A percentile compares a stretch with the other conserved stretches of the same genome.
Evolutionary conservation across 2,888 invertebrate species (phyloP).

Genomic region (Papilio protenor): DNA sequence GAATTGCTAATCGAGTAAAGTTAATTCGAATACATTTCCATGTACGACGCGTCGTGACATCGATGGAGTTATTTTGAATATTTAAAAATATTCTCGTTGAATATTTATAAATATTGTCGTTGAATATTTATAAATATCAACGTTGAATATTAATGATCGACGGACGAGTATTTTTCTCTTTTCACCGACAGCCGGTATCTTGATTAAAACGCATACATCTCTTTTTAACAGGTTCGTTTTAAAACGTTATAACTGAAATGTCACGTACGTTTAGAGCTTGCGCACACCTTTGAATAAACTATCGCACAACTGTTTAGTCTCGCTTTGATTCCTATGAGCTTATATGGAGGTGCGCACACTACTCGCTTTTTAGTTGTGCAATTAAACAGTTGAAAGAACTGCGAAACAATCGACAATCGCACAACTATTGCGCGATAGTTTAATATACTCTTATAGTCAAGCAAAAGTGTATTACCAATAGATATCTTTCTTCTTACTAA

Average conservation of each 20-base stretch:
- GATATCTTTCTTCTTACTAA: too few species aligned
- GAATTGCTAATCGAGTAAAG: slow-evolving; percentile 31
- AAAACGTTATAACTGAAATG: slow-evolving; percentile 25
- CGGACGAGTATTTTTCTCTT: slow-evolving; percentile 41
- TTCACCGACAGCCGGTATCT: slow-evolving; percentile 33
- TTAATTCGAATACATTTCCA: slow-evolving; percentile 46
- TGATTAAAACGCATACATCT: slow-evolving; percentile 41
- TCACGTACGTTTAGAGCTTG: neutral
- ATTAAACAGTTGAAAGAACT: too few species aligned
- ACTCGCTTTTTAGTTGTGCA: too few species aligned
- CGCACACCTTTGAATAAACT: too few species aligned
- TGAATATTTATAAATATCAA: slow-evolving; percentile 54
- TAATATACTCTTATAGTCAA: too few species aligned
- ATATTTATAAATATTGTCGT: slow-evolving; percentile 53
- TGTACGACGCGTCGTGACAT: slow-evolving; percentile 52
- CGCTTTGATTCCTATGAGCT: too few species aligned
- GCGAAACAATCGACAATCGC: too few species aligned
- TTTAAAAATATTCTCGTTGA: slow-evolving; percentile 52
- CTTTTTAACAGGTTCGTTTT: slow-evolving; percentile 39
- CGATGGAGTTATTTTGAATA: slow-evolving; percentile 57
- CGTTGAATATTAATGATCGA: slow-evolving; percentile 53
- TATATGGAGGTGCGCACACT: too few species aligned
- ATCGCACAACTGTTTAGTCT: too few species aligned
- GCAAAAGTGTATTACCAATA: too few species aligned
- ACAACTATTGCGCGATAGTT: too few species aligned